A percentile compares a stretch with the other conserved stretches of the same genome.
Conservation (phyloP, 2,797 vertebrate species). For the Oryzias dopingdopingensis region DNA sequence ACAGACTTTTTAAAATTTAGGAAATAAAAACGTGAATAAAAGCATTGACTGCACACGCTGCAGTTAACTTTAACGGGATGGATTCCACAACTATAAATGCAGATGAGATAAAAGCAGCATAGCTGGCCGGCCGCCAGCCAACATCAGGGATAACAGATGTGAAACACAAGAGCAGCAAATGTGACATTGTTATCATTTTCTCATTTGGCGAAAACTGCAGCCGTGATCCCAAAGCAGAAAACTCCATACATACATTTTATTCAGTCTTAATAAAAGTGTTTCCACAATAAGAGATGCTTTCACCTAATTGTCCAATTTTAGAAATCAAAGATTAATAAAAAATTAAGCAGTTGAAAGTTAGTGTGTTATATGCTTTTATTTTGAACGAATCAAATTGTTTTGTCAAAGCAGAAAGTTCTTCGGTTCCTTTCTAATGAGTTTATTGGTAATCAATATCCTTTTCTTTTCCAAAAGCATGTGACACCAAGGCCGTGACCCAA, state of each 20-base stretch:
- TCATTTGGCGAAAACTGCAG: conserved; percentile 40
- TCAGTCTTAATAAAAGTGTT: conserved; percentile 2
- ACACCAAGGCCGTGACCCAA: conserved; percentile 49
- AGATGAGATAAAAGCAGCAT: conserved; percentile 13
- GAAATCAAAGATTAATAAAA: too few relatives aligned
- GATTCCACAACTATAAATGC: conserved; percentile 14
- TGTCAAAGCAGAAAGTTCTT: conserved; percentile 36
- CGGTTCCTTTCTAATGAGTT: conserved; percentile 61
- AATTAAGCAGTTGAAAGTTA: conserved; percentile 27
- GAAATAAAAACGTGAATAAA: not conserved
- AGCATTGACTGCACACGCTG: not conserved
- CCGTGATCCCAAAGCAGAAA: conserved; percentile 22
- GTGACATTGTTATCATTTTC: conserved; percentile 32
- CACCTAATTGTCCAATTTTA: not conserved
- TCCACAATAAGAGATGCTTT: not conserved
- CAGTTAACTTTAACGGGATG: conserved; percentile 9
- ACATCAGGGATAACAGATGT: conserved; percentile 54
- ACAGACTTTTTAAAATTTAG: too few relatives aligned
- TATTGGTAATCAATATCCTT: conserved; percentile 67
- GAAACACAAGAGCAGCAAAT: conserved; percentile 35
- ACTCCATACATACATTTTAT: conserved; percentile 7
- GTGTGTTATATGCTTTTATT: conserved; percentile 43
- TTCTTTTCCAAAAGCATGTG: conserved; percentile 51
- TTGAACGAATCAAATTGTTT: conserved; percentile 60
- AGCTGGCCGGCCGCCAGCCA: conserved; percentile 45